Evolutionary conservation across 2,888 invertebrate genomes (phyloP).

Genomic region (Sylvicola cinctus): DNA sequence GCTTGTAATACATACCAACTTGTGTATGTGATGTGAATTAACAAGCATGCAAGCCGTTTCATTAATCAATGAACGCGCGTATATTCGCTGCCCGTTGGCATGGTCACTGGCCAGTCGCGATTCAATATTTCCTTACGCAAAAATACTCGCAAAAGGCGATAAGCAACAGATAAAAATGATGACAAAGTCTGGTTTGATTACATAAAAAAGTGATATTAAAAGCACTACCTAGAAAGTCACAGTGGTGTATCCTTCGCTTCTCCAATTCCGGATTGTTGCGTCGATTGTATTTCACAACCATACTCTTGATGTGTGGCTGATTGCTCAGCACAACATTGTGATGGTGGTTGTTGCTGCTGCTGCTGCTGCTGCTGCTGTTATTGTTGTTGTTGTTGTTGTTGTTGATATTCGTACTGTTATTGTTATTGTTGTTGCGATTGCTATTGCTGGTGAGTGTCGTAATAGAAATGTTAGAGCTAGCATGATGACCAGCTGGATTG

Average conservation of each 20-base stretch:
- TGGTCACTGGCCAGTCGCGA: too few relatives aligned
- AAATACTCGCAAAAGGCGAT: too few relatives aligned
- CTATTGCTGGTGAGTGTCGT: too few relatives aligned
- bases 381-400: background rate
- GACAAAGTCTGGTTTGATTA: too few relatives aligned
- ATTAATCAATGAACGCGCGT: too few relatives aligned
- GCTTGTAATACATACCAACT: too few relatives aligned
- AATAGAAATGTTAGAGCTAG: background rate
- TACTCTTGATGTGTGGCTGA: conserved; percentile 19
- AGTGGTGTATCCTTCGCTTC: conserved; percentile 87
- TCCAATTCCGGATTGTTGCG: conserved; percentile 93
- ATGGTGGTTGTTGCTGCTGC: conserved; percentile 4
- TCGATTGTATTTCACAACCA: conserved; percentile 60
- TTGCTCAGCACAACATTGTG: conserved; percentile 13
- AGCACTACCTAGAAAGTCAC: conserved; percentile 71
- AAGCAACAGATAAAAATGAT: too few relatives aligned
- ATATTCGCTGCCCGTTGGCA: too few relatives aligned
- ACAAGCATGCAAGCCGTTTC: too few relatives aligned
- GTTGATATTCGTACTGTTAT: background rate
- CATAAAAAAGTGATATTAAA: too few relatives aligned
- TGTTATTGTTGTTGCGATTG: background rate
- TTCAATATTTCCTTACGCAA: too few relatives aligned
- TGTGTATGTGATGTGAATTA: too few relatives aligned
- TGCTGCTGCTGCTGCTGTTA: conserved; percentile 4
- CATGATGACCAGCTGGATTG: background rate